phyloP scores from a whole-genome alignment of 2,888 invertebrate genomes.

The Arge pagana region DNA sequence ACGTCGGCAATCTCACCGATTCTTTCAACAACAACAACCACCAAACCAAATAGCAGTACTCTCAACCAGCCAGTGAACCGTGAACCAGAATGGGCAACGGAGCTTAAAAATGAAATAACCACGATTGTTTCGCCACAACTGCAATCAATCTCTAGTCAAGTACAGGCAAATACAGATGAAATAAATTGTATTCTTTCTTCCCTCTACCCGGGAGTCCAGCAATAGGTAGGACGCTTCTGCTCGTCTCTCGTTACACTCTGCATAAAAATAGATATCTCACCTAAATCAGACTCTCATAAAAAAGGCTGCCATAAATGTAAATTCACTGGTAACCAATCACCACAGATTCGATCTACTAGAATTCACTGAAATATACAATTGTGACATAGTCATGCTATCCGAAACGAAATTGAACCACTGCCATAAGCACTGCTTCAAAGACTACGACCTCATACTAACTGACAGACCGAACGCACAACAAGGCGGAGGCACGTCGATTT shows the following conservation, averaged over 20 bases:
- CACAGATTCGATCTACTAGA: constrained; percentile 9
- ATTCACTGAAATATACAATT: neutral
- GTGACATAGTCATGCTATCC: constrained; percentile 9
- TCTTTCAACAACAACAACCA: neutral
- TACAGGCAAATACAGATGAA: neutral
- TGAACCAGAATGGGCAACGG: neutral
- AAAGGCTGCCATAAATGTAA: constrained; percentile 20
- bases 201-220: neutral
- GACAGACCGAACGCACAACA: constrained; percentile 7
- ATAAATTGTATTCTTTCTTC: neutral
- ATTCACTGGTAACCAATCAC: constrained; percentile 20
- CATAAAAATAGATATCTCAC: no score
- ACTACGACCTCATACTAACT: constrained; percentile 3
- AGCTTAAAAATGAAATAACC: neutral
- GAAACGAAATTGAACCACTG: no score
- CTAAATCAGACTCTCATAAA: no score
- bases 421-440: constrained; percentile 10
- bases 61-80: neutral
- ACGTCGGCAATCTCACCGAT: neutral
- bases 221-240: neutral
- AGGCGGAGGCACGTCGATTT: no score
- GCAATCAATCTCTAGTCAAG: neutral
- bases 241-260: no score
- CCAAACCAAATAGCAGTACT: neutral
- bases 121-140: neutral